These are phyloP conservation scores for Phoeniculus purpureus DNA, from an alignment of 2,797 vertebrate genomes.

Conservation along the genomic window DNA sequence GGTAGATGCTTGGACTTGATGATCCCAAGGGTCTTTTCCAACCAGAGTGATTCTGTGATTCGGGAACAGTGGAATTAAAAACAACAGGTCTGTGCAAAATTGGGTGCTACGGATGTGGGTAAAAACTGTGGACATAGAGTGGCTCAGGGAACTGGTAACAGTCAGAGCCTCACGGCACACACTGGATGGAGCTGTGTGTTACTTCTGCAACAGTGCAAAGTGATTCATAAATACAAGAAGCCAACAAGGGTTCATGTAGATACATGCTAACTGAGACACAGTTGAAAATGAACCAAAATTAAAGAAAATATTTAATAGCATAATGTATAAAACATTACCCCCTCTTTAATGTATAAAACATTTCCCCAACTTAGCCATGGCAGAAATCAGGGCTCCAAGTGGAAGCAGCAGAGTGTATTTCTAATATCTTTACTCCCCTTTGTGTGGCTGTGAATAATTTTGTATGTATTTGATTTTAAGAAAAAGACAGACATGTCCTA, in stretches of 20 bases:
- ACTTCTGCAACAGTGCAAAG: background rate
- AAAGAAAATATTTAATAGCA: slow-evolving; percentile 42
- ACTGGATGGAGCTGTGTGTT: background rate
- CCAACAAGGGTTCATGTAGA: slow-evolving; percentile 3
- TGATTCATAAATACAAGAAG: slow-evolving; percentile 5
- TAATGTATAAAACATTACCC: slow-evolving; percentile 34
- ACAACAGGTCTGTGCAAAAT: background rate
- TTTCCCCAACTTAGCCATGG: background rate
- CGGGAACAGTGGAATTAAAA: background rate
- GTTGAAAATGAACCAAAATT: slow-evolving; percentile 36
- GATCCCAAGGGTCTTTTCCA: too few relatives aligned
- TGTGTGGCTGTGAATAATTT: background rate
- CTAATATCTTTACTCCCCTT: background rate
- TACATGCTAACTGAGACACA: background rate
- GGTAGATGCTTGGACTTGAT: too few relatives aligned
- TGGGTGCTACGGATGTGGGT: background rate
- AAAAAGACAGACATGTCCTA: background rate
- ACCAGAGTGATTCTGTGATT: too few relatives aligned
- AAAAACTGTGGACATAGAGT: background rate
- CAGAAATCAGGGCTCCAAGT: background rate
- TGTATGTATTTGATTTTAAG: background rate
- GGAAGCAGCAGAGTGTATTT: background rate
- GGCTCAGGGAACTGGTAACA: background rate
- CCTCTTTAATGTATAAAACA: slow-evolving; percentile 26
- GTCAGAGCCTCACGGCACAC: background rate